Conservation (phyloP, 2,797 vertebrate genomes). For the Urocyon cinereoargenteus region DNA sequence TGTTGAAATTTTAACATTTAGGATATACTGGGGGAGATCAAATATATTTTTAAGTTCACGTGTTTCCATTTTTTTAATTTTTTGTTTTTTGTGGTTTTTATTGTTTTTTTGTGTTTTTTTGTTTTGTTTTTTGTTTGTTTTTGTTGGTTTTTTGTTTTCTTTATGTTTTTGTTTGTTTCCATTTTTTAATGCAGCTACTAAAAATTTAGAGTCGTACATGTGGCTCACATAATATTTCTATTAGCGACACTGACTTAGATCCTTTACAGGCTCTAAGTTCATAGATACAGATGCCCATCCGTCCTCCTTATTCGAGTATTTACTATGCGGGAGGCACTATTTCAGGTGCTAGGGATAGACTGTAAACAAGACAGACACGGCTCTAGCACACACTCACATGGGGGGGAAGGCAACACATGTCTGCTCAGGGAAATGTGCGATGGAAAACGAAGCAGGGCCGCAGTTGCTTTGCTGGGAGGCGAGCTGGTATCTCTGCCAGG, state of each 20-base stretch:
- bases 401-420: not conserved
- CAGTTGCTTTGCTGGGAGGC: not conserved
- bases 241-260: not conserved
- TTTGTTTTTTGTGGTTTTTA: not conserved
- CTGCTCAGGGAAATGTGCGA: not conserved
- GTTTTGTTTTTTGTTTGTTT: too few species aligned
- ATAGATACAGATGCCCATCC: not conserved
- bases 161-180: too few species aligned
- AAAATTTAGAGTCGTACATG: not conserved
- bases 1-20: slow-evolving; percentile 20
- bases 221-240: not conserved
- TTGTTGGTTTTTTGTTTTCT: too few species aligned
- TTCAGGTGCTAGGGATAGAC: not conserved
- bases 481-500: not conserved
- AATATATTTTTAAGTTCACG: not conserved
- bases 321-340: not conserved
- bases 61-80: not conserved
- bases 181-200: not conserved
- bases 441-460: not conserved
- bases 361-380: not conserved
- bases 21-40: not conserved
- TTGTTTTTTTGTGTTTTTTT: too few species aligned
- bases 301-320: not conserved
- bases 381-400: not conserved
- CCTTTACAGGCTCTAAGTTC: not conserved